A percentile compares a stretch with the other conserved stretches of the same genome.
Conservation (phyloP, 2,113 vertebrate species). For the Lepidothrix coronata region DNA sequence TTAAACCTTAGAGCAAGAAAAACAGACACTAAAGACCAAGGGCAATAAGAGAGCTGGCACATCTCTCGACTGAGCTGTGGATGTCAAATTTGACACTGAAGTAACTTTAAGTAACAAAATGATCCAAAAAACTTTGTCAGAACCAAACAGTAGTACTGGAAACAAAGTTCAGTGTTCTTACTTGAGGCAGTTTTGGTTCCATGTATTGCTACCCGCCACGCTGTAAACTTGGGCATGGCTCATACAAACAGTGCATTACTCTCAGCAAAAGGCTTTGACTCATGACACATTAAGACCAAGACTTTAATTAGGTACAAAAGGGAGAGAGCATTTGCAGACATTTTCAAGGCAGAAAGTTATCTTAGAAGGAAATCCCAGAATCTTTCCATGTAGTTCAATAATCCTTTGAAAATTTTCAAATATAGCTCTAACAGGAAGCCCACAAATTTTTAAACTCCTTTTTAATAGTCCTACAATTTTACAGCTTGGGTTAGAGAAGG, state of each 20-base stretch:
- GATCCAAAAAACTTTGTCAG: neutral
- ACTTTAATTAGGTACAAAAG: neutral
- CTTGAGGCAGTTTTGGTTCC: neutral
- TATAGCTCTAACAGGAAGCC: neutral
- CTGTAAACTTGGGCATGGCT: neutral
- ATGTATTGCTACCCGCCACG: too few species aligned
- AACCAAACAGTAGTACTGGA: neutral
- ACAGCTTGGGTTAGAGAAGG: neutral
- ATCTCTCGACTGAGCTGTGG: neutral
- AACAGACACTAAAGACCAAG: neutral
- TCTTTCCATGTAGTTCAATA: neutral
- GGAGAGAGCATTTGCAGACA: neutral
- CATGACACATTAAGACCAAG: neutral
- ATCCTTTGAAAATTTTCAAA: neutral
- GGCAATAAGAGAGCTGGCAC: neutral
- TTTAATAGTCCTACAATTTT: neutral
- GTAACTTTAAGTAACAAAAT: neutral
- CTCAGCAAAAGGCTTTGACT: neutral
- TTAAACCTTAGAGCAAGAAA: neutral
- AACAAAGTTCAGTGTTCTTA: neutral
- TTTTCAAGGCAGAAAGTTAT: neutral
- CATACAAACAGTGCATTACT: accelerated
- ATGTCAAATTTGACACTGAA: neutral
- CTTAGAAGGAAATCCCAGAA: neutral
- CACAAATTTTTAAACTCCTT: neutral